A percentile compares a stretch with the other conserved stretches of the same genome.
These are phyloP conservation scores for Botia almorhae DNA, from an alignment of 2,797 vertebrate species.

Conservation along the genomic window DNA sequence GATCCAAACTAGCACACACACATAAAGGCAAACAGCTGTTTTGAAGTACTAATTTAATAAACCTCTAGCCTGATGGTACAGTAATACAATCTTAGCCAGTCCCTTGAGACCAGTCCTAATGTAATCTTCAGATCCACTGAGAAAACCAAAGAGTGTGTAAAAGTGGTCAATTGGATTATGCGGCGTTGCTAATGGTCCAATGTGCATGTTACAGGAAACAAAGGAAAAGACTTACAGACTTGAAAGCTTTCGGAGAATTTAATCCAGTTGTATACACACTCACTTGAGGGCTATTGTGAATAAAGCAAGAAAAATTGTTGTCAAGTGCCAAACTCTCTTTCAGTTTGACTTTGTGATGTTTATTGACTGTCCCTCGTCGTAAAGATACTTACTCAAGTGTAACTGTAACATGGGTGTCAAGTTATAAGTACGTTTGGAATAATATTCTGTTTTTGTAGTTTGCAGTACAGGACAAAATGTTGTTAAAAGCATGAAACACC, in stretches of 20 bases:
- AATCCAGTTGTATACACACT: conserved; percentile 41
- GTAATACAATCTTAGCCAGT: conserved; percentile 75
- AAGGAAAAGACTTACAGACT: conserved; percentile 36
- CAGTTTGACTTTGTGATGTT: not conserved
- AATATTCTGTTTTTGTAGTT: not conserved
- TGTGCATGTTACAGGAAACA: conserved; percentile 67
- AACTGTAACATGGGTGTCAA: not conserved
- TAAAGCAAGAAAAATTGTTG: conserved; percentile 23
- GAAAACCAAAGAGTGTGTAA: conserved; percentile 71
- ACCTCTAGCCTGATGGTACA: conserved; percentile 48
- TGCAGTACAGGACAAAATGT: not conserved
- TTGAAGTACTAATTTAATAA: conserved; percentile 63
- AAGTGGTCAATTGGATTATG: conserved; percentile 74
- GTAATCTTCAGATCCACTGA: conserved; percentile 63
- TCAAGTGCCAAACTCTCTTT: conserved; percentile 39
- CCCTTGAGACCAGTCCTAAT: conserved; percentile 69
- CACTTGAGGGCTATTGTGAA: conserved; percentile 37
- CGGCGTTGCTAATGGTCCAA: conserved; percentile 70
- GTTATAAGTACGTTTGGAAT: not conserved
- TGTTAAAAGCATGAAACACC: not conserved
- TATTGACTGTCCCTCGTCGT: not conserved
- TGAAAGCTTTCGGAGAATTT: conserved; percentile 49
- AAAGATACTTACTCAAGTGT: not conserved
- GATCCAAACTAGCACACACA: conserved; percentile 30
- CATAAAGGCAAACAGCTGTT: conserved; percentile 68